phyloP scores from a whole-genome alignment of 2,113 vertebrate species.

The Eupsittula cactorum region DNA sequence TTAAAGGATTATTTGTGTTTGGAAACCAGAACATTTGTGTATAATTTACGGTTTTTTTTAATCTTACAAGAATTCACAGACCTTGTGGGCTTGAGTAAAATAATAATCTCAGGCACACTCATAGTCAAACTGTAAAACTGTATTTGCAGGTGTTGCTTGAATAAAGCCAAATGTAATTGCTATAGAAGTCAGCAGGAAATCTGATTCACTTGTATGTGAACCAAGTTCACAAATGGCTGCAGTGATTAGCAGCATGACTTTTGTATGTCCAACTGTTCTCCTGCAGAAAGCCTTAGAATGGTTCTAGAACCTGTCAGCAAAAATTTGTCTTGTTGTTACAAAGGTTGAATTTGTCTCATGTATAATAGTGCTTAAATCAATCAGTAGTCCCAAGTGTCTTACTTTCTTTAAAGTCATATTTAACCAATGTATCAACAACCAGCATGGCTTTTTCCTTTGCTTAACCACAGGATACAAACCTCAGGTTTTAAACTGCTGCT shows the following conservation, averaged over 20 bases:
- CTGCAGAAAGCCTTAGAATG: background rate
- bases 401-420: conserved; percentile 15
- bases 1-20: background rate
- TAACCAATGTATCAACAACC: background rate
- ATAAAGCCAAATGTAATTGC: background rate
- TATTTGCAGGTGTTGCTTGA: background rate
- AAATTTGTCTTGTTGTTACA: background rate
- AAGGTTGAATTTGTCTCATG: background rate
- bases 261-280: background rate
- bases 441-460: conserved; percentile 6
- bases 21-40: background rate
- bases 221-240: background rate
- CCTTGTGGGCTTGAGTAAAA: background rate
- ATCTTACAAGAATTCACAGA: background rate
- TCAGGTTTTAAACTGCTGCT: conserved; percentile 37
- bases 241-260: background rate
- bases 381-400: background rate
- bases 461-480: conserved; percentile 14
- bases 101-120: background rate
- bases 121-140: background rate
- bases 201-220: background rate
- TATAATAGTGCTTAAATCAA: background rate
- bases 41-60: background rate
- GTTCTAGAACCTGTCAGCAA: background rate
- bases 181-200: background rate